These are phyloP conservation scores for Lepilemur septentrionalis DNA, from an alignment of 2,797 vertebrate species.

Conservation along the genomic window DNA sequence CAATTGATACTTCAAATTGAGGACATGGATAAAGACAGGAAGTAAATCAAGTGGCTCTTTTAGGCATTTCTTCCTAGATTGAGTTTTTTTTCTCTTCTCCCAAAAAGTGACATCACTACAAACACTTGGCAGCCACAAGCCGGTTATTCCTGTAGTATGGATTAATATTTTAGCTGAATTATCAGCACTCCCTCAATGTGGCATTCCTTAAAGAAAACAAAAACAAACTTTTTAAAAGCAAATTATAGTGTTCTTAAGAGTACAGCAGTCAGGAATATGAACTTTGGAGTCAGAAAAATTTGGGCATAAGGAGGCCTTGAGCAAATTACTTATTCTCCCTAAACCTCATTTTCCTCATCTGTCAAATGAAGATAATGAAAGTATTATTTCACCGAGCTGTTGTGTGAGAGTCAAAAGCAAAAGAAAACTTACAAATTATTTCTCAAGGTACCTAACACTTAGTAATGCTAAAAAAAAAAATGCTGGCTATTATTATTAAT, in stretches of 20 bases:
- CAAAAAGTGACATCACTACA: neutral
- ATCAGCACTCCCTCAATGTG: neutral
- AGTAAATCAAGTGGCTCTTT: slow-evolving; percentile 47
- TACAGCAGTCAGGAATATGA: neutral
- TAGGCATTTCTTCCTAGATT: slow-evolving; percentile 50
- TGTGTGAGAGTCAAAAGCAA: slow-evolving; percentile 18
- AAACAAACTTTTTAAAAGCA: slow-evolving; percentile 2
- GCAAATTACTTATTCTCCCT: slow-evolving; percentile 38
- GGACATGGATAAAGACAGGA: slow-evolving; percentile 41
- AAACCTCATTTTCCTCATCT: slow-evolving; percentile 52
- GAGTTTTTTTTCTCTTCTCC: neutral
- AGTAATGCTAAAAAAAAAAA: slow-evolving; percentile 60
- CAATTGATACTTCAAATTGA: slow-evolving; percentile 52
- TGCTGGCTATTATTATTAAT: slow-evolving; percentile 47
- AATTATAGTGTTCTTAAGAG: slow-evolving; percentile 38
- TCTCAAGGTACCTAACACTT: slow-evolving; percentile 22
- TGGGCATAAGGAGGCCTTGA: slow-evolving; percentile 8
- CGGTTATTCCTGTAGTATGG: neutral
- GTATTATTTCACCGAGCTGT: slow-evolving; percentile 46
- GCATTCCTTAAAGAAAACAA: slow-evolving; percentile 28
- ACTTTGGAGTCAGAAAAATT: slow-evolving; percentile 41
- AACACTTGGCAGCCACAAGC: neutral
- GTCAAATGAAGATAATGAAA: slow-evolving; percentile 26
- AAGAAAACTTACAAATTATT: slow-evolving; percentile 32
- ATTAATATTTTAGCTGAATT: slow-evolving; percentile 34